Evolutionary conservation across 1,140 invertebrate species (phyloP), one percentile per base, ranked within the genome.

Genomic region (Eupristina koningsbergeri): DNA sequence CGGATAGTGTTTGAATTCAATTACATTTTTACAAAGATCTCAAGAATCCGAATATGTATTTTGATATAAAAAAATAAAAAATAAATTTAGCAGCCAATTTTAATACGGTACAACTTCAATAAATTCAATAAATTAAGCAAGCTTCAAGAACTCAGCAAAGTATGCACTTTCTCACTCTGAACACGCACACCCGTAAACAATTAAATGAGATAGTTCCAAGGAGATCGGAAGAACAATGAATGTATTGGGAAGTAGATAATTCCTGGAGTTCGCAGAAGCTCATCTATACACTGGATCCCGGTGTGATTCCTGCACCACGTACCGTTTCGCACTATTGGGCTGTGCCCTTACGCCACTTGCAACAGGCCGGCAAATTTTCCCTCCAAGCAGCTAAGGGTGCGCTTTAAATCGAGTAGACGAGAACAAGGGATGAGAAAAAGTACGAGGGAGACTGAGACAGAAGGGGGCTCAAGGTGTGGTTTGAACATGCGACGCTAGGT

Each of bases 401-500:
- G 8, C 22, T 3, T 22, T 19, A 50, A 47, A 31, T 7, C 22
- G 9, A 13, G 26, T 7, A 22, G 22, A 58, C 5, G 69, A 47
- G 41, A 11, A n/a, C 7, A 6, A 13, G 3, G n/a, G 0, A 26
- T 5, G 58, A 64, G 58, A 8, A 61, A 64, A 22, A 3, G 13
- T 1, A 13, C 1, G 61, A 34, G 61, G 3, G 41, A 29, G n/a
- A 47, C 11, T 29, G 26, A 31, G 13, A 73, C 15, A 22, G 67
- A 64, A 19, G 11, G 67, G 15, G 15, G 45, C 6, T 74, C n/a
- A 75, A 83, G 73, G 74, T 77, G 74, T 83, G 74, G 81, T 77
- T 82, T 50, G 19, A 34, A 45, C 41, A 0, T 45, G 41, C 41
- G 41, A 45, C 41, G 41, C 11, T 45, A 75, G 29, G 73, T 75